Evolutionary conservation across 2,888 invertebrate species (phyloP).

Genomic region (Apamea sordens): DNA sequence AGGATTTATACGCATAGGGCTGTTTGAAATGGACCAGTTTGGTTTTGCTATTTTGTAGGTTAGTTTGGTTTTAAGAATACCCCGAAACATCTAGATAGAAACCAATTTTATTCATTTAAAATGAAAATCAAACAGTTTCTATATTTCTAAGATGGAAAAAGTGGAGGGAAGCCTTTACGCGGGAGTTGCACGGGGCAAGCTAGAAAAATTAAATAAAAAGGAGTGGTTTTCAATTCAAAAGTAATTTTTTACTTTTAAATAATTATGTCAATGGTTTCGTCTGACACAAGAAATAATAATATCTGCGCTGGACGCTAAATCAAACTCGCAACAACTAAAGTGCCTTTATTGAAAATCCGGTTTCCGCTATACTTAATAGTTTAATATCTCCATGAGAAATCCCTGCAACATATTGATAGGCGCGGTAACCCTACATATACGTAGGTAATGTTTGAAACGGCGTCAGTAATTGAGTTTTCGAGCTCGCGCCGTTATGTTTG

Average conservation of each 20-base stretch:
- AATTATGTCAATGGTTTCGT: background rate
- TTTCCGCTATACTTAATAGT: background rate
- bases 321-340: background rate
- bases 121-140: too few relatives aligned
- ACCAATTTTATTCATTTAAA: background rate
- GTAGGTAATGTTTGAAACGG: slow-evolving; percentile 69
- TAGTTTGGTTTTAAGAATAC: background rate
- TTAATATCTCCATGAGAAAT: slow-evolving; percentile 16
- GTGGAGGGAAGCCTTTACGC: background rate
- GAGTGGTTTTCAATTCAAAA: background rate
- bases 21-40: slow-evolving; percentile 17
- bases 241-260: background rate
- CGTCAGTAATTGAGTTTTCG: slow-evolving; percentile 77
- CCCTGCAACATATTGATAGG: slow-evolving; percentile 43
- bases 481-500: slow-evolving; percentile 73
- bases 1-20: slow-evolving; percentile 25
- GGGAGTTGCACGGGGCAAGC: background rate
- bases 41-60: background rate
- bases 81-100: background rate
- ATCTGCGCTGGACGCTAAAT: background rate
- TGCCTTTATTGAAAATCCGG: background rate
- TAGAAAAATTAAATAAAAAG: background rate
- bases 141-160: background rate
- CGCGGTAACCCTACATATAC: slow-evolving; percentile 51
- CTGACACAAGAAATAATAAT: too few relatives aligned